Evolutionary conservation across 2,113 vertebrate genomes (phyloP).

Genomic region (Macaca nemestrina): DNA sequence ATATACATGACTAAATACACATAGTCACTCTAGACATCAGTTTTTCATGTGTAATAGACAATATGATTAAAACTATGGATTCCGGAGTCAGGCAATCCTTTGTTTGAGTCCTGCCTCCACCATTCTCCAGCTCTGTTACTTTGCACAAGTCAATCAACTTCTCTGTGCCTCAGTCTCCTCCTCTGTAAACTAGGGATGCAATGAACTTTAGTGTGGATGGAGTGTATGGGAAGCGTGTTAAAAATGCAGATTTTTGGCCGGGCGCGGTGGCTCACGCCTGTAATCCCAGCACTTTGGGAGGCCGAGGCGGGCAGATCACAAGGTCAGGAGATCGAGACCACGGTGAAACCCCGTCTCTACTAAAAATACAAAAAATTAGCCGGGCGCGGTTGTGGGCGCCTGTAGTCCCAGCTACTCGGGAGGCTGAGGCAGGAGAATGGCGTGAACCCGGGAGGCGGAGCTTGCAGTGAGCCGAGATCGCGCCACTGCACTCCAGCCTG

Average conservation of each 20-base stretch:
- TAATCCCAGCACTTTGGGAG: no score
- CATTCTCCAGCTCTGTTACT: background rate
- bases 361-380: no score
- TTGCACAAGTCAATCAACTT: background rate
- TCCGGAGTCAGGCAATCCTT: background rate
- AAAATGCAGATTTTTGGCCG: background rate
- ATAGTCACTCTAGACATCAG: background rate
- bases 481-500: no score
- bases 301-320: no score
- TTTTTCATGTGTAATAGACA: background rate
- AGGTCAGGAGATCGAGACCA: no score
- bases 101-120: background rate
- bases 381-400: no score
- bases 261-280: no score
- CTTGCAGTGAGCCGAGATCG: no score
- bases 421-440: no score
- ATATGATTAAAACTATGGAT: background rate
- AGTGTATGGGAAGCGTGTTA: background rate
- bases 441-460: no score
- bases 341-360: no score
- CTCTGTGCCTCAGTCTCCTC: background rate
- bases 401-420: no score
- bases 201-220: background rate
- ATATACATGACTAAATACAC: background rate
- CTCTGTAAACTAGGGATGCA: background rate